These are phyloP conservation scores for Neopelma chrysocephalum DNA, from an alignment of 2,797 vertebrate species.

Conservation along the genomic window DNA sequence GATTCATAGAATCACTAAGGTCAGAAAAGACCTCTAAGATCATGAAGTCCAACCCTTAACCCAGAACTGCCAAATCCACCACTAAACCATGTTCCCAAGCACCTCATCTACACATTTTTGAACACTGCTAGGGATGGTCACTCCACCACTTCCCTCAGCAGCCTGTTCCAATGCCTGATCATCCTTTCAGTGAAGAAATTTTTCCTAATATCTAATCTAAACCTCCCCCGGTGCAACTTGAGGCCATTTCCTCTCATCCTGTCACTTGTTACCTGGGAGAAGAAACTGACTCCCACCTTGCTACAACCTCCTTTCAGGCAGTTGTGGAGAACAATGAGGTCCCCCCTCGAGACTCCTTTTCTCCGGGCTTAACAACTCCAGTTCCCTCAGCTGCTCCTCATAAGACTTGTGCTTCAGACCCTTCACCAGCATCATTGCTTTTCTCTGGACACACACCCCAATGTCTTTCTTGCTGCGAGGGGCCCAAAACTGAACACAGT, in stretches of 20 bases:
- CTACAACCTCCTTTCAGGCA: neutral
- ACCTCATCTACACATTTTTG: too few species aligned
- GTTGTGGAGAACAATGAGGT: neutral
- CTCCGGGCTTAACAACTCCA: neutral
- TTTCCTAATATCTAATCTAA: neutral
- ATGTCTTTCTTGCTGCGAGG: neutral
- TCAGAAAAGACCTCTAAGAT: neutral
- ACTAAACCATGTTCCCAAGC: too few species aligned
- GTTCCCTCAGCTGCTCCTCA: neutral
- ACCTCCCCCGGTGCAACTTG: neutral
- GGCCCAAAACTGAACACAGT: neutral
- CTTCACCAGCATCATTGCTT: neutral
- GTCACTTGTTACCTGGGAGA: neutral
- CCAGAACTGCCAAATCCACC: too few species aligned
- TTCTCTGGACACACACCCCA: neutral
- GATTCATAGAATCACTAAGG: neutral
- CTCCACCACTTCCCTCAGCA: too few species aligned
- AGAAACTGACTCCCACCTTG: neutral
- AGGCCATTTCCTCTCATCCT: neutral
- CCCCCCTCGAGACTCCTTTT: neutral
- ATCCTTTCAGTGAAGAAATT: neutral
- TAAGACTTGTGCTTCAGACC: neutral
- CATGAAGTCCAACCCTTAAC: too few species aligned
- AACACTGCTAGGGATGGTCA: too few species aligned
- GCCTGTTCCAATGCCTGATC: neutral